Base-by-base conservation (phyloP, 2,888 invertebrate species). In the Lathronympha strigana region DNA sequence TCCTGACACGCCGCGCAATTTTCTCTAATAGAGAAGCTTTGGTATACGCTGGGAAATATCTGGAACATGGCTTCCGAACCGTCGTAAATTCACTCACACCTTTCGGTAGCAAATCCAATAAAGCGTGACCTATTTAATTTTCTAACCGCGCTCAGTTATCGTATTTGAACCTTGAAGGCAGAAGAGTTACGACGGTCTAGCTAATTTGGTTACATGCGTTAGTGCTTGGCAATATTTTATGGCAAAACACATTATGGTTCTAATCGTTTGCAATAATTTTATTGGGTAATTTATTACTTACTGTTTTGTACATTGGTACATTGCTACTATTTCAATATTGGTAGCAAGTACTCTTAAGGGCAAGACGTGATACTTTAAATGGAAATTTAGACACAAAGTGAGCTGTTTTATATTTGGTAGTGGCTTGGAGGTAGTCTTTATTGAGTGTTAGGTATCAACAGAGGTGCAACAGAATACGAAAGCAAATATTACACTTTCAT, bases 101-200 rank as follows among this genome's bases (percentile, higher is more conserved):
- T 71, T 64, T 60, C 23, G 61, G 54, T 49, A 54, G 47, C 28
- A 61, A 66, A 61, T 66, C 73, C 71, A 73, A 71, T 64, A 60
- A 58, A 69, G 73, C 71, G 71, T 75, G 73, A 76, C 64, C 71
- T 67, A 76, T 76, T 73, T 73, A 74, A 73, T 68, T 69, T 64
- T 31, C 71, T 43, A 69, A 69, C 73, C 67, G 68, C 68, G 67
- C 70, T 62, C 51, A 55, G 63, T 66, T 69, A 70, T 71, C 73
- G 69, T 74, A 72, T 72, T 71, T 71, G 74, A 71, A 70, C 73
- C 67, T 68, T 69, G 71, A 71, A 69, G 54, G 69, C 25, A 49
- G 38, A 64, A 61, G 54, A 66, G 66, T 60, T 61, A 66, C 66
- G 61, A 31, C 17, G 69, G 63, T 70, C 72, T 71, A 73, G 69